Conservation (phyloP, 2,888 invertebrate species). For the Dryobotodes eremita region DNA sequence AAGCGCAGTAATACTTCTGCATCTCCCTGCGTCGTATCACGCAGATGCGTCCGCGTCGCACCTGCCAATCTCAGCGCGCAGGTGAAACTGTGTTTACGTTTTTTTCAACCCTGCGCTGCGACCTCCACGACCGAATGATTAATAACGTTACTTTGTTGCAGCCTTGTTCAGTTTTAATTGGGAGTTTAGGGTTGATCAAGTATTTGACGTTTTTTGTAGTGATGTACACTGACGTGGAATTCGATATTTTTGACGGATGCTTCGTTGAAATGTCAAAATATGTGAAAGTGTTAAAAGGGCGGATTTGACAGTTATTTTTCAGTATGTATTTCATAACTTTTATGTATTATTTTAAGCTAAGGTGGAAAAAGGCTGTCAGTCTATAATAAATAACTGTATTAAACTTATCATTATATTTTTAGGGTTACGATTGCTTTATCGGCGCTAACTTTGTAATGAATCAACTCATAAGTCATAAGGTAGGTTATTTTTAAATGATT, state of each 20-base stretch:
- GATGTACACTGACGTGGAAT: slow-evolving; percentile 15
- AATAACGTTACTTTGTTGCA: slow-evolving; percentile 66
- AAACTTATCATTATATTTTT: slow-evolving; percentile 1
- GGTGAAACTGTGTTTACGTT: slow-evolving; percentile 87
- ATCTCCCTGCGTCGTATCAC: slow-evolving; percentile 31
- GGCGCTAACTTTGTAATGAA: not conserved
- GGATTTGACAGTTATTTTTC: slow-evolving; percentile 3
- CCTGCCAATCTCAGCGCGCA: slow-evolving; percentile 89
- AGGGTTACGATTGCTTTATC: not conserved
- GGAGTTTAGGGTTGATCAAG: slow-evolving; percentile 36
- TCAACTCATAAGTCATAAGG: too few relatives aligned
- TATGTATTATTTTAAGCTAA: not conserved
- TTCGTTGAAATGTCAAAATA: slow-evolving; percentile 12
- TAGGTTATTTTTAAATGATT: slow-evolving; percentile 9
- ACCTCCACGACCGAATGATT: slow-evolving; percentile 66
- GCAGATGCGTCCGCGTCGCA: slow-evolving; percentile 84
- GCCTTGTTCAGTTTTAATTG: slow-evolving; percentile 59
- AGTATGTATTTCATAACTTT: not conserved
- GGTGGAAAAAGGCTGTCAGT: not conserved
- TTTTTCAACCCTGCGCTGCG: slow-evolving; percentile 75
- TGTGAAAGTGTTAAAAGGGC: slow-evolving; percentile 1
- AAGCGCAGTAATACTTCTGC: slow-evolving; percentile 38
- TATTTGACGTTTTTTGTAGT: slow-evolving; percentile 21
- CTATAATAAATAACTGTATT: not conserved
- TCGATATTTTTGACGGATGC: slow-evolving; percentile 34